Conservation (phyloP, 2,113 vertebrate genomes). For the Cariama cristata region DNA sequence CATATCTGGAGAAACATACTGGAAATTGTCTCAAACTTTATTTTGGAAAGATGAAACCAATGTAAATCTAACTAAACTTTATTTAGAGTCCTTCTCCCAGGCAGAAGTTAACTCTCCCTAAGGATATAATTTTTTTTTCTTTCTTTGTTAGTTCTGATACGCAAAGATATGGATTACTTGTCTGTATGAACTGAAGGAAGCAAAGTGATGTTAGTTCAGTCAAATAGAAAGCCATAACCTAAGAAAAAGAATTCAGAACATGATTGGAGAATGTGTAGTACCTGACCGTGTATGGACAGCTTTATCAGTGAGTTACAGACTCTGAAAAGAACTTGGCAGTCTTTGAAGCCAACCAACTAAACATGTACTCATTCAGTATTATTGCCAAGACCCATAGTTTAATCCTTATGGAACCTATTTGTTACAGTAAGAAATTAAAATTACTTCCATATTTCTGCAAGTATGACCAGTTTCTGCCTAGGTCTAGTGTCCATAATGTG, state of each 20-base stretch:
- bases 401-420: not conserved
- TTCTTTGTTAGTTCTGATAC: not conserved
- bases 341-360: not conserved
- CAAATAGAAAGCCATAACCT: not conserved
- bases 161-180: not conserved
- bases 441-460: not conserved
- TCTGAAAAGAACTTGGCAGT: not conserved
- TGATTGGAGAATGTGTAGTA: not conserved
- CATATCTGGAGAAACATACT: not conserved
- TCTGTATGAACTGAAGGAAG: not conserved
- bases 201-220: not conserved
- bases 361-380: not conserved
- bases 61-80: not conserved
- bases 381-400: not conserved
- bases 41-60: not conserved
- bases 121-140: not conserved
- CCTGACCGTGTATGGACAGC: not conserved
- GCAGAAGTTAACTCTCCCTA: not conserved
- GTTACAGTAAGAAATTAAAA: not conserved
- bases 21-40: not conserved
- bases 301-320: not conserved
- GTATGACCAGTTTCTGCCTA: not conserved
- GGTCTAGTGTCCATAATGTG: not conserved
- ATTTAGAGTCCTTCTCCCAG: not conserved
- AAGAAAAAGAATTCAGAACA: not conserved